Evolutionary conservation across 1,140 invertebrate species (phyloP), one percentile per base, ranked within the genome.

Genomic region (Sarcophaga peregrina): DNA sequence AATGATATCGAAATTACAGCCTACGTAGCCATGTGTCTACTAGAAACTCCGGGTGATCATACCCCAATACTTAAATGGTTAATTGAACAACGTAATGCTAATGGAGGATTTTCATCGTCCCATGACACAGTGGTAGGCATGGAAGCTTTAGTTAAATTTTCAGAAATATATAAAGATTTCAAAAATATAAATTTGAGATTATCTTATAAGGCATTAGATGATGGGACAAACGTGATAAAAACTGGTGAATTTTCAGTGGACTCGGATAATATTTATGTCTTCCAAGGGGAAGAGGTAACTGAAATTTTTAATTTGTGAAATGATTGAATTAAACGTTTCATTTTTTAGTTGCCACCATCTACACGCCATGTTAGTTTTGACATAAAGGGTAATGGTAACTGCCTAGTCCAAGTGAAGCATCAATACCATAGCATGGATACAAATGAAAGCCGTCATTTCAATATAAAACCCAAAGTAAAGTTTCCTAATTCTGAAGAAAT

Each of bases 391-490:
- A 92, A 89, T 74, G 96, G 96, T 25, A 94, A 96, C 84, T 95
- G 94, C 4, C 90, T 97, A 81, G 92, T 96, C 46, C 95, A 96
- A 91, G 92, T 97, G 0, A 94, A 95, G 0, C 96, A 95, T 85
- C 92, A 93, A 78, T 97, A 96, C 89, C 96, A 97, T 90, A 90
- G 96, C 46, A 95, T 96, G 85, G 94, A 96, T 0, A 95, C 95
- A 54, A 95, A 95, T 20, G 93, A 95, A 72, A 94, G 93, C 91
- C 95, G 96, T 2, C 91, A 95, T 73, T 97, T 37, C 4, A 37
- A 37, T 37, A 37, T 37, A 37, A 37, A 37, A 37, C 25, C 25
- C 25, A 37, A 37, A 37, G 25, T 37, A 2, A 37, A 2, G 25
- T 37, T 37, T 37, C 1, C 1, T 37, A 37, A 37, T 37, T 25